Conservation (phyloP, 23 tunicate genomes). For the Phallusia fumigata region DNA sequence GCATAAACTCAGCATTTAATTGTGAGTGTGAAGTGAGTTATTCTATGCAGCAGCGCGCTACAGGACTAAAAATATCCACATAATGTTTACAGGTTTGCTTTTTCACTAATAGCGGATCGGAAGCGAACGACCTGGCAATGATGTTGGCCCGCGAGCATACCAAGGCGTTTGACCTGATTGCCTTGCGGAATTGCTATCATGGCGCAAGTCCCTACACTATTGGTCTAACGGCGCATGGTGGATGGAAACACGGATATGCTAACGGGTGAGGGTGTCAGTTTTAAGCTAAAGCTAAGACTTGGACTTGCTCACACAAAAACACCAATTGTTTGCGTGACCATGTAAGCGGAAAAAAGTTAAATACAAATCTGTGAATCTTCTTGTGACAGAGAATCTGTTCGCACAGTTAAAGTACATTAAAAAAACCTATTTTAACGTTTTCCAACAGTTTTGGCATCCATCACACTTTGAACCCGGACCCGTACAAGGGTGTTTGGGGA, state of each 20-base stretch:
- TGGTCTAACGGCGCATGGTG: constrained; percentile 88
- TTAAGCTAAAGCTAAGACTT: too few species aligned
- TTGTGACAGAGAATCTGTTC: too few species aligned
- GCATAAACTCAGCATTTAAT: too few species aligned
- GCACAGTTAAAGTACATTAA: too few species aligned
- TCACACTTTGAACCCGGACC: constrained; percentile 88
- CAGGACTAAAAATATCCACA: background rate
- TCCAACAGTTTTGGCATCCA: constrained; percentile 88
- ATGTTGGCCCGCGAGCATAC: constrained; percentile 81
- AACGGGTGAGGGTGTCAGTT: constrained; percentile 40
- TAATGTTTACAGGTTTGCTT: constrained; percentile 69
- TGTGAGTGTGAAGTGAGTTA: too few species aligned
- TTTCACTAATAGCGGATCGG: constrained; percentile 98
- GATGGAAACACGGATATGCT: constrained; percentile 87
- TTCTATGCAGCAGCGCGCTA: too few species aligned
- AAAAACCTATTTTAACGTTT: too few species aligned
- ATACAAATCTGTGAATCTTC: too few species aligned
- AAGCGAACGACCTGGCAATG: constrained; percentile 98
- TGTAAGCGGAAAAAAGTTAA: too few species aligned
- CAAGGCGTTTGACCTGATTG: constrained; percentile 75
- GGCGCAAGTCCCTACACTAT: constrained; percentile 93
- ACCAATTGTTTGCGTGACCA: too few species aligned
- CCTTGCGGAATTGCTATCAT: constrained; percentile 90
- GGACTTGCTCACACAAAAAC: too few species aligned
- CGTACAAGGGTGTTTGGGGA: constrained; percentile 92